Evolutionary conservation across 2,113 vertebrate genomes (phyloP).

Genomic region (Lota lota): DNA sequence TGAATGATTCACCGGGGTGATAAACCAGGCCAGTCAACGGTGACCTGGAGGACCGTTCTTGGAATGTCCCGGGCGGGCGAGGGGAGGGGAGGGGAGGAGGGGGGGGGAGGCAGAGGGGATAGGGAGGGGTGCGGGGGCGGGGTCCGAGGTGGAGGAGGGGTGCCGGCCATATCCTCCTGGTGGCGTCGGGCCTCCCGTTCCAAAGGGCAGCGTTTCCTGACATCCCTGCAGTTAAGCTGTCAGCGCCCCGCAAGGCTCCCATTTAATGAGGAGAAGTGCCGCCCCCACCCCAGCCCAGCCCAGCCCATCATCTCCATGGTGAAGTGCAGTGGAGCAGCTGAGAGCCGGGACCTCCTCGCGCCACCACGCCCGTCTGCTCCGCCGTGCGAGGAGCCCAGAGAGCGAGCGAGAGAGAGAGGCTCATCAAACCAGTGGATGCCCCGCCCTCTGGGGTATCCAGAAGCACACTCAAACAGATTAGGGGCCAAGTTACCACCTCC

Average conservation of each 20-base stretch:
- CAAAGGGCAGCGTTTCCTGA: conserved; percentile 61
- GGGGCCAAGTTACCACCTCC: conserved; percentile 59
- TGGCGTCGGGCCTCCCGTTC: conserved; percentile 52
- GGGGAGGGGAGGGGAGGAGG: conserved; percentile 7
- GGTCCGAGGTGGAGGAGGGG: not conserved
- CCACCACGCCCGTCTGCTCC: conserved; percentile 50
- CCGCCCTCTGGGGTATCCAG: conserved; percentile 50
- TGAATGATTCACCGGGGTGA: conserved; percentile 59
- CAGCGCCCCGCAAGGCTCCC: conserved; percentile 58
- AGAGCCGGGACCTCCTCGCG: conserved; percentile 13
- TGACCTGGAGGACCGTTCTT: conserved; percentile 9
- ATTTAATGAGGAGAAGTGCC: conserved; percentile 50
- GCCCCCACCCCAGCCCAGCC: too few relatives aligned
- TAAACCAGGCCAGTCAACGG: conserved; percentile 22
- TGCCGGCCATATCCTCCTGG: not conserved
- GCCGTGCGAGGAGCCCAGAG: conserved; percentile 39
- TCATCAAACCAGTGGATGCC: conserved; percentile 62
- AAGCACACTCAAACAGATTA: conserved; percentile 63
- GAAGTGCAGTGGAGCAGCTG: conserved; percentile 60
- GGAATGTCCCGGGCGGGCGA: not conserved
- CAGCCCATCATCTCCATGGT: conserved; percentile 33
- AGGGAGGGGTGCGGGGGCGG: not conserved
- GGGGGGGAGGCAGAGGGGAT: not conserved
- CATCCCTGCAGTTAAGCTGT: conserved; percentile 72
- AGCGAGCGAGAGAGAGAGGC: conserved; percentile 1